These are phyloP conservation scores for Drosophila pegasa DNA, from an alignment of 2,888 invertebrate species.

Conservation along the genomic window DNA sequence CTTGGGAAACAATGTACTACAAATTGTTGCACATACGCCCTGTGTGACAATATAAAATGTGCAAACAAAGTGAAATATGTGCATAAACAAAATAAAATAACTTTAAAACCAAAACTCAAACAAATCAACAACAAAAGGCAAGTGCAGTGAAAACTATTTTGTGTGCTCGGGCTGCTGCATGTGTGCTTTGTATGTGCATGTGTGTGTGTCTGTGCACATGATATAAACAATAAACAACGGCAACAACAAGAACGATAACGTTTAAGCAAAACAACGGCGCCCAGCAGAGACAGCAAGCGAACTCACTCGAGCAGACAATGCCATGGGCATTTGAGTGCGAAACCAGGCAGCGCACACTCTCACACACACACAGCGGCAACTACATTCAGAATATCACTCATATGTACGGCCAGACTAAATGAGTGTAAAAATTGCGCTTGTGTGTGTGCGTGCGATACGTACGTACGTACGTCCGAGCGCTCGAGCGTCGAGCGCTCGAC, in stretches of 20 bases:
- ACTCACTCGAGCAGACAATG: constrained; percentile 72
- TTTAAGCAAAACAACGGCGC: constrained; percentile 77
- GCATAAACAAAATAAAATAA: constrained; percentile 32
- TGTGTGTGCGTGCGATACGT: constrained; percentile 20
- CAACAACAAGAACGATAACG: constrained; percentile 79
- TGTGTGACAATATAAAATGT: constrained; percentile 38
- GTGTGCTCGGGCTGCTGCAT: constrained; percentile 14
- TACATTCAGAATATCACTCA: constrained; percentile 67
- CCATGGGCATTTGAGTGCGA: constrained; percentile 74
- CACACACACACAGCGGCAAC: constrained; percentile 14
- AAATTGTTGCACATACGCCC: constrained; percentile 39
- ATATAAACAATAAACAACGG: constrained; percentile 73
- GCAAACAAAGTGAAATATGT: constrained; percentile 36
- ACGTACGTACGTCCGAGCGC: constrained; percentile 48
- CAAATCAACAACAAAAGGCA: constrained; percentile 23
- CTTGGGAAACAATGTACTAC: constrained; percentile 11
- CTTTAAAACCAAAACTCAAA: constrained; percentile 53
- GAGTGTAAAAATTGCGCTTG: constrained; percentile 48
- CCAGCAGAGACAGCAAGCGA: constrained; percentile 68
- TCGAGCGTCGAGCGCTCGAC: constrained; percentile 41
- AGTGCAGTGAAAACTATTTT: constrained; percentile 49
- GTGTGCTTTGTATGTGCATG: constrained; percentile 5
- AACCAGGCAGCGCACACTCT: constrained; percentile 44
- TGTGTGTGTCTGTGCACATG: constrained; percentile 31
- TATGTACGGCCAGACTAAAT: constrained; percentile 64